Evolutionary conservation across 2,888 invertebrate genomes (phyloP), one percentile per base, ranked within the genome.

Genomic region (Caenorhabditis sp.): DNA sequence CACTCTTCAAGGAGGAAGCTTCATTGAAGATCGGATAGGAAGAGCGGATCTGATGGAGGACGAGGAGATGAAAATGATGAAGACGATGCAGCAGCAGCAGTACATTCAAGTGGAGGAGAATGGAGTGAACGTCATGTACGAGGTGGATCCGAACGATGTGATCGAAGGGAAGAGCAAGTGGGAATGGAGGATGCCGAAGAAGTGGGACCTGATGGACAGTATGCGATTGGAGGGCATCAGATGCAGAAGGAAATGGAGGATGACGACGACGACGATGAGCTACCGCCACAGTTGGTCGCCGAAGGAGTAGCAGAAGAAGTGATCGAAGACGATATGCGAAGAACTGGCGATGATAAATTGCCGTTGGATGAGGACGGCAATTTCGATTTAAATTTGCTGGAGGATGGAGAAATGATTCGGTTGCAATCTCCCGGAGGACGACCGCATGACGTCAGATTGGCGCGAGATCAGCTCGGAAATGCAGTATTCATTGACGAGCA

Each of bases 21-120:
- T 68, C 45, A 68, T 68, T 9, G 68, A 68, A 2, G 68, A 68
- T 35, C 68, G 68, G 0, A 68, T 68, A n/a, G 68, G 68, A 32
- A 32, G 68, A 9, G 50, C 48, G 8, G 68, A 59, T 35, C 8
- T 68, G 27, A 65, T 59, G 52, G 73, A 73, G 24, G 65, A 73
- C 6, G 59, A 73, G 20, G 59, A 73, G 27, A 59, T 52, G 50
- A 43, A 50, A 4, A 35, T 63, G 50, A 45, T 58, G 22, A 59
- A 55, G 32, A n/a, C 27, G 11, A 55, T 48, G n/a, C 45, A 70
- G 22, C 55, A 15, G 9, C 45, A 72, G n/a, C 65, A 58, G 41
- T 76, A 63, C 48, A 76, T 76, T 24, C 41, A 56, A 22, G 48
- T 70, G 11, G 63, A 76, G 27, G 76, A 76, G 24, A 41, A 76